Base-by-base conservation (phyloP, 2,797 vertebrate genomes). In the Mormyrops boulengeri region DNA sequence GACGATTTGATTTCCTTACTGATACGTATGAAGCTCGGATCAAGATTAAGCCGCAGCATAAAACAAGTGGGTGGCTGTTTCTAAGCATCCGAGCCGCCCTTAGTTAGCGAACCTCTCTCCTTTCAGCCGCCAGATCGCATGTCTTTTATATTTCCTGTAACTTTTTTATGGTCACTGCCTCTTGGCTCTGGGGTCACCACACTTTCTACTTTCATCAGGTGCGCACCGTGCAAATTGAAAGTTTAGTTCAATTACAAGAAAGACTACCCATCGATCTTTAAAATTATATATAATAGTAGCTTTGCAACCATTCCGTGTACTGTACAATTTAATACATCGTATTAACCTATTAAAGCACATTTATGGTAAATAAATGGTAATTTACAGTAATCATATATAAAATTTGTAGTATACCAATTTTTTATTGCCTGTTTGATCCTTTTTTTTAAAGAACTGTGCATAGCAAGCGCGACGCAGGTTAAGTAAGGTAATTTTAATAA, bases 141-240 rank as follows among this genome's bases (percentile, higher is more conserved):
- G 77, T 89, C 88, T 85, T 47, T 85, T 52, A 89, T 62, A 89
- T 89, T 89, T 60, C 88, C 87, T 89, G 34, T 52, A 34, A 47
- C 34, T 62, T 57, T 85, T 85, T 89, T 85, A 89, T 85, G 88
- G 77, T 85, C 88, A 85, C 88, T 89, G 41, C 87, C 87, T 85
- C 22, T 85, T 5, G 88, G 47, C 47, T 55, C 53, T 34, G 53
- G 55, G 77, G 88, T 89, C 53, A 86, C 55, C 77, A 34, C 57
- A 69, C 60, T 66, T 88, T 69, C 87, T 11, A 88, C 87, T 66
- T 88, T 44, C 44, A 88, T 88, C 87, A 69, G 19, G 41, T n/a
- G 30, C 26, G 5, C 30, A 87, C 38, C 85, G 49, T 87, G 85
- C 52, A 53, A 73, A 87, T 57, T 87, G 85, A 41, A 87, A 57